Percentiles rank a stretch among this genome's conserved stretches.
Conservation (phyloP, 2,888 invertebrate genomes). For the Bimastos eiseni region DNA sequence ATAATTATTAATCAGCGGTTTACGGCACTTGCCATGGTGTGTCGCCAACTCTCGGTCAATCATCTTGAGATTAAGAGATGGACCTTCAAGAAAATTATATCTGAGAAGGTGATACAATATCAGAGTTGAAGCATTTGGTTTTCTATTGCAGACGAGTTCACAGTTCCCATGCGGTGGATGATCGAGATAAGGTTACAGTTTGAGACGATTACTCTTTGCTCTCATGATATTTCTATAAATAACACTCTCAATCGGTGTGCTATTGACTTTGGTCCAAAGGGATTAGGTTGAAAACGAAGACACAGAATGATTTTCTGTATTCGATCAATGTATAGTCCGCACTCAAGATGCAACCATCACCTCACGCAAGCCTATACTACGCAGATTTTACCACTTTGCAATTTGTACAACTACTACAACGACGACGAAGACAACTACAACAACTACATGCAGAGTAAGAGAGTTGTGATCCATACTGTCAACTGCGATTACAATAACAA, state of each 20-base stretch:
- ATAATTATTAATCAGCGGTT: no score
- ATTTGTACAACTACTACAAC: neutral
- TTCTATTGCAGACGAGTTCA: neutral
- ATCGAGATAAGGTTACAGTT: neutral
- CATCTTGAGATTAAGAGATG: no score
- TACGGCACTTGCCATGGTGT: no score
- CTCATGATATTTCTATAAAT: neutral
- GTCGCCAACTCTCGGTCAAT: no score
- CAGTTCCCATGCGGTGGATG: neutral
- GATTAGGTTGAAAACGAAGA: neutral
- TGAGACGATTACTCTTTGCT: neutral
- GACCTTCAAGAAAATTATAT: no score
- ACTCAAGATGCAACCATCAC: neutral
- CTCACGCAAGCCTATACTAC: neutral
- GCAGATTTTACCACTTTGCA: neutral
- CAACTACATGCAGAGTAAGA: neutral
- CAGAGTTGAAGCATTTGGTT: neutral
- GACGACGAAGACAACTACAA: neutral
- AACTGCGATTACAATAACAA: neutral
- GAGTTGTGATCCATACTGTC: neutral
- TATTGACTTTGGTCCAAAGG: neutral
- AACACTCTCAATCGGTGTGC: neutral
- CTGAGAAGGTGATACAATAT: no score
- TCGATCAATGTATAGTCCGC: neutral
- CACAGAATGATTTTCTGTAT: neutral